phyloP scores from a whole-genome alignment of 1,140 invertebrate genomes.

The Piezodorus guildinii region DNA sequence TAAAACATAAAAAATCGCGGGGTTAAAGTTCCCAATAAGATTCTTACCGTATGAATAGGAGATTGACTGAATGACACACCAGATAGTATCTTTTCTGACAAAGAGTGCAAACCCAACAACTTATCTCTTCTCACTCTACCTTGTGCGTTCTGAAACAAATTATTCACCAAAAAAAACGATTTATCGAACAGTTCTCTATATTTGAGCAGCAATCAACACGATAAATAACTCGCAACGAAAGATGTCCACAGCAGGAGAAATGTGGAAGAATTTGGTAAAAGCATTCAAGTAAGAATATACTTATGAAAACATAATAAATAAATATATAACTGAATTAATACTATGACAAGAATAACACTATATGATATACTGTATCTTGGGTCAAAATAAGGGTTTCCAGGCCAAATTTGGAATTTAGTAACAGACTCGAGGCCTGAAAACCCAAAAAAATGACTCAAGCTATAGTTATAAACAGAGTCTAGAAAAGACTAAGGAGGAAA shows the following conservation, averaged over 20 bases:
- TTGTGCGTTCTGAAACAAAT: slow-evolving; percentile 21
- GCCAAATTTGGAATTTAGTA: too few species aligned
- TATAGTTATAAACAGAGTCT: too few species aligned
- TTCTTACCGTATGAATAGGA: slow-evolving; percentile 8
- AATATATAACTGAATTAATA: too few species aligned
- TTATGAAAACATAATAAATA: too few species aligned
- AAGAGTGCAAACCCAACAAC: slow-evolving; percentile 14
- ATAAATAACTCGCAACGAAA: slow-evolving; percentile 14
- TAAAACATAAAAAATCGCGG: neutral
- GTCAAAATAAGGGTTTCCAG: too few species aligned
- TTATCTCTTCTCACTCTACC: slow-evolving; percentile 9
- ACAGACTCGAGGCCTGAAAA: too few species aligned
- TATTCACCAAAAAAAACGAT: slow-evolving; percentile 21
- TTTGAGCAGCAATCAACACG: slow-evolving; percentile 13
- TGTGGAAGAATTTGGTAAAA: neutral
- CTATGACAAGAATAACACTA: too few species aligned
- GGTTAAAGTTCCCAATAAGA: neutral
- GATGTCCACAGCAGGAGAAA: slow-evolving; percentile 6
- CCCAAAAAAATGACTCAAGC: too few species aligned
- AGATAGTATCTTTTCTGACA: slow-evolving; percentile 2
- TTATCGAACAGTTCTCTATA: slow-evolving; percentile 15
- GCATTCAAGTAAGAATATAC: too few species aligned
- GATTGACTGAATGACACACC: slow-evolving; percentile 5
- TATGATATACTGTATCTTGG: too few species aligned
- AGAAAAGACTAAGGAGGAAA: too few species aligned